Percentiles rank a stretch among this genome's conserved stretches.
phyloP scores from a whole-genome alignment of 2,113 vertebrate genomes.

The Sigmodon hispidus region DNA sequence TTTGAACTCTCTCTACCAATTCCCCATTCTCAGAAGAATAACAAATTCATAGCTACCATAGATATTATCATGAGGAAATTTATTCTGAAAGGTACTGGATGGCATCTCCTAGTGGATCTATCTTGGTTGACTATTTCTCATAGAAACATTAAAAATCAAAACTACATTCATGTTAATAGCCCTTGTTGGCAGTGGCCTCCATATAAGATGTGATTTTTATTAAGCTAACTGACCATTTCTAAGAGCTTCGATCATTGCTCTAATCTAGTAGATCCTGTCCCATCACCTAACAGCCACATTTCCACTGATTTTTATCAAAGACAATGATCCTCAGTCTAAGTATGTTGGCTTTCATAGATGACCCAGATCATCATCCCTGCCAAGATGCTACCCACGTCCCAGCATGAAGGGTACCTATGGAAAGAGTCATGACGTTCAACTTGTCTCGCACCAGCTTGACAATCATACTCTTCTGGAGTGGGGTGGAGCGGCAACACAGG shows the following conservation, averaged over 20 bases:
- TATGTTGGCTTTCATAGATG: neutral
- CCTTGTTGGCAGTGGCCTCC: neutral
- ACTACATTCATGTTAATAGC: neutral
- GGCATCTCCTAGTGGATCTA: neutral
- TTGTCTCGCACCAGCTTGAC: slow-evolving; percentile 90
- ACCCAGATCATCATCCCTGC: neutral
- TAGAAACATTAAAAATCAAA: neutral
- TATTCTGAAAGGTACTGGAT: neutral
- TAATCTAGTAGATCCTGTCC: neutral
- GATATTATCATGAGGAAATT: neutral
- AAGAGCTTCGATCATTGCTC: neutral
- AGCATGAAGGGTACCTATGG: slow-evolving; percentile 86
- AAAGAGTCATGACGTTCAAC: slow-evolving; percentile 92
- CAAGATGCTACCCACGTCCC: neutral
- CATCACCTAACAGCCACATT: neutral
- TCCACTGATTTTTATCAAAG: neutral
- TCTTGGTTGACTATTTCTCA: neutral
- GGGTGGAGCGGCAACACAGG: slow-evolving; percentile 93
- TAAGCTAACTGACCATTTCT: neutral
- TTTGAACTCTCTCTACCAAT: neutral
- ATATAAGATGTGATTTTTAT: neutral
- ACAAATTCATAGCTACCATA: neutral
- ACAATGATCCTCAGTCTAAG: neutral
- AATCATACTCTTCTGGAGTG: slow-evolving; percentile 93
- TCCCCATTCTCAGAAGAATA: neutral